Base-by-base conservation (phyloP, 2,113 vertebrate genomes). In the Rhinopomastus cyanomelas region DNA sequence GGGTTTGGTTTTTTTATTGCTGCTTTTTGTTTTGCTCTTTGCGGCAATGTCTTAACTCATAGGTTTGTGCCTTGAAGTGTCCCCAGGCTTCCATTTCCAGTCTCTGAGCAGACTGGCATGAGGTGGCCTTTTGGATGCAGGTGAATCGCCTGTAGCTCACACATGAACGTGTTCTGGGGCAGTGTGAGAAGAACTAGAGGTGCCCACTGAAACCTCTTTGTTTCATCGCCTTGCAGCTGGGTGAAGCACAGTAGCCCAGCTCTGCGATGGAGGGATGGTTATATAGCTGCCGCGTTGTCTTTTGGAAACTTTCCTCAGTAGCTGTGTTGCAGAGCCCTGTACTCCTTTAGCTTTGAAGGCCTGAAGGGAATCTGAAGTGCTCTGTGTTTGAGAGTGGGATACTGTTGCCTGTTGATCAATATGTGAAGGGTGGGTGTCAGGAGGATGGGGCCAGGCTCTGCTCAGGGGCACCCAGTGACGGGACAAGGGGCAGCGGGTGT, bases 321-420 rank as follows among this genome's bases (percentile, higher is more conserved):
- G 62, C 71, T 57, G 9, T 53, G 27, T 69, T 72, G 57, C 14
- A 65, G 46, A 69, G 20, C 30, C 10, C 29, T 13, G 10, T 59
- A 16, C 7, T 59, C 84, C 11, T n/a, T 81, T 76, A 59, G 26
- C 42, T 55, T 66, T 55, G 65, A 51, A 42, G 55, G 57, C 66
- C 51, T 65, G 59, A 81, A 65, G 46, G 26, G 16, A 67, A 80
- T 55, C 20, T 14, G 44, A 16, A 76, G 20, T 76, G 30, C 32
- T 69, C 32, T 57, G 6, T 61, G 34, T 78, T 78, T 79, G 26
- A 66, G 29, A 79, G 8, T 74, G 46, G 18, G 79, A 55, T 32
- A n/a, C 57, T 67, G 32, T 26, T 4, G 1, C 30, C 18, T 1
- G 0, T n/a, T n/a, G n/a, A n/a, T n/a, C n/a, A n/a, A n/a, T n/a